Evolutionary conservation across 2,888 invertebrate genomes (phyloP).

Genomic region (Synanthedon myopaeformis): DNA sequence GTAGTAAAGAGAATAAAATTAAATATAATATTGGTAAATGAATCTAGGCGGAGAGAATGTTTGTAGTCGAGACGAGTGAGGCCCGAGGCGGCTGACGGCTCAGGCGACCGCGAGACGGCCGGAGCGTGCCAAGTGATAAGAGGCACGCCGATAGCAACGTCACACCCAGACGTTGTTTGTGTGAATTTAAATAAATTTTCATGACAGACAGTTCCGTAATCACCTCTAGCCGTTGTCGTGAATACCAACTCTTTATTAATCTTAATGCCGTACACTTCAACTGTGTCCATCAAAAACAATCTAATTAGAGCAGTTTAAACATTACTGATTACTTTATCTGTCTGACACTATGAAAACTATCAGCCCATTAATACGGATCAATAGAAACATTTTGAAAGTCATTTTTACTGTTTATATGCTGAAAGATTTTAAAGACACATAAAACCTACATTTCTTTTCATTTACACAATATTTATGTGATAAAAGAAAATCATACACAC

Average conservation of each 20-base stretch:
- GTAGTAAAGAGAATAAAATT: neutral
- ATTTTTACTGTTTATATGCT: too few relatives aligned
- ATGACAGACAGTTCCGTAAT: constrained; percentile 71
- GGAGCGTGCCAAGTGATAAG: constrained; percentile 71
- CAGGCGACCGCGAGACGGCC: constrained; percentile 56
- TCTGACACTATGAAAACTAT: too few relatives aligned
- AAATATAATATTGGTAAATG: constrained; percentile 18
- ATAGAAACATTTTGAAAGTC: too few relatives aligned
- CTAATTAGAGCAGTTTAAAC: neutral
- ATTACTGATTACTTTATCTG: too few relatives aligned
- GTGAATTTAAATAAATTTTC: constrained; percentile 71
- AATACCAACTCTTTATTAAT: constrained; percentile 45
- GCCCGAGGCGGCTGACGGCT: constrained; percentile 41
- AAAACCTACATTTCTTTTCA: too few relatives aligned
- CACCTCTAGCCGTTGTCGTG: constrained; percentile 58
- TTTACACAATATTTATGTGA: too few relatives aligned
- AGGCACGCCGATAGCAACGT: constrained; percentile 69
- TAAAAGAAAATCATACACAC: too few relatives aligned
- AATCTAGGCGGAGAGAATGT: constrained; percentile 30
- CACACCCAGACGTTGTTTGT: constrained; percentile 71
- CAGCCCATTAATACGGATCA: too few relatives aligned
- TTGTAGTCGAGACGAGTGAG: constrained; percentile 30
- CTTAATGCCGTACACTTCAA: constrained; percentile 9
- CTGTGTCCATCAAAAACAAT: constrained; percentile 6
- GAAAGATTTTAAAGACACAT: too few relatives aligned